phyloP scores from a whole-genome alignment of 2,113 vertebrate genomes.

The Tragelaphus imberbis region DNA sequence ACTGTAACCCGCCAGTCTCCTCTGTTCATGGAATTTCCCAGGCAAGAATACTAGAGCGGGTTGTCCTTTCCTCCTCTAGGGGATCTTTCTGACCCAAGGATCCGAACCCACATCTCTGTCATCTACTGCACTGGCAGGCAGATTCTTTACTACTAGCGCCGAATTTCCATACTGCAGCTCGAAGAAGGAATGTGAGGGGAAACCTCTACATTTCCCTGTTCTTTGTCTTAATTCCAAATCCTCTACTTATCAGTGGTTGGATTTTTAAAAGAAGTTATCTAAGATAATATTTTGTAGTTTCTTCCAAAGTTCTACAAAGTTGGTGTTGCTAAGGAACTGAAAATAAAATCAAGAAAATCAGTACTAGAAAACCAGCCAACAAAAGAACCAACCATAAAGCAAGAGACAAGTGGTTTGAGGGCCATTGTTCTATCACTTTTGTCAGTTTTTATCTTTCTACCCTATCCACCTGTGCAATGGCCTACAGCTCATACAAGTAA shows the following conservation, averaged over 20 bases:
- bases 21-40: not conserved
- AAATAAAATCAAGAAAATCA: conserved; percentile 39
- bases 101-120: not conserved
- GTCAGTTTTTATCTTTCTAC: not conserved
- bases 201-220: not conserved
- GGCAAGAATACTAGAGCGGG: not conserved
- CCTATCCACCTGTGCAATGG: not conserved
- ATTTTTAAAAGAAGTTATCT: not conserved
- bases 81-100: not conserved
- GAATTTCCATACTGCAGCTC: not conserved
- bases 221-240: not conserved
- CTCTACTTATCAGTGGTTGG: not conserved
- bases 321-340: not conserved
- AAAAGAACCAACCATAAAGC: not conserved
- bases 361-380: not conserved
- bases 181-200: not conserved
- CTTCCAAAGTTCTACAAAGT: not conserved
- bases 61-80: not conserved
- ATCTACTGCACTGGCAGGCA: not conserved
- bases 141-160: not conserved
- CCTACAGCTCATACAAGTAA: not conserved
- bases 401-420: not conserved
- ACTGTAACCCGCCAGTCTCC: not conserved
- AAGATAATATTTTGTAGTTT: not conserved
- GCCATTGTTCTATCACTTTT: not conserved